phyloP scores from a whole-genome alignment of 2,797 vertebrate genomes.

The Synaphobranchus kaupii region DNA sequence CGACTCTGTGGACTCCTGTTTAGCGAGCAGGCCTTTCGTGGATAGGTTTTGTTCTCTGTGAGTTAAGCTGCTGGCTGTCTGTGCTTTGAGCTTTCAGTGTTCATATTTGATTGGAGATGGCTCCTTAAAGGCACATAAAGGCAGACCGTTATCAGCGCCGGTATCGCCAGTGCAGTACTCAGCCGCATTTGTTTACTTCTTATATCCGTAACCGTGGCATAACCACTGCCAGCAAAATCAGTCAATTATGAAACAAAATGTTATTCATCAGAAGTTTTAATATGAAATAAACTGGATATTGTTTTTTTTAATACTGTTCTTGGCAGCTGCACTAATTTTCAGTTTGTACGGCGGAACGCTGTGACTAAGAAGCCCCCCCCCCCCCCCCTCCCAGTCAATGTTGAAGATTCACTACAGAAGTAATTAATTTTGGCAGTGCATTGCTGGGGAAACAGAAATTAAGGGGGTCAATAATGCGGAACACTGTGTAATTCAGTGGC shows the following conservation, averaged over 20 bases:
- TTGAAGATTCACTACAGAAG: neutral
- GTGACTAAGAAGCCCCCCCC: neutral
- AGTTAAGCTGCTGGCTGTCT: neutral
- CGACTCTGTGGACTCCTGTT: neutral
- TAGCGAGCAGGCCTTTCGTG: neutral
- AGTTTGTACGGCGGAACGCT: neutral
- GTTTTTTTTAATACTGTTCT: neutral
- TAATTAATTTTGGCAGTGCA: neutral
- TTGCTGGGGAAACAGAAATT: neutral
- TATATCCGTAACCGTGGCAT: too few species aligned
- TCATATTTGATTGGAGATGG: neutral
- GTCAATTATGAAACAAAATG: neutral
- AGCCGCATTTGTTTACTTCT: neutral
- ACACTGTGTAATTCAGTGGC: neutral
- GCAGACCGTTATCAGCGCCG: neutral
- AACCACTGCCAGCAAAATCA: neutral
- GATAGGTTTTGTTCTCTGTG: neutral
- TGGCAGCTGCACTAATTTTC: neutral
- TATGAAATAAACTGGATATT: neutral
- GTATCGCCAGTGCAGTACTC: neutral
- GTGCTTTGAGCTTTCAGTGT: neutral
- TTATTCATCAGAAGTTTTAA: neutral
- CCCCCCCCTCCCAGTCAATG: neutral
- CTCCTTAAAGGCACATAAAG: neutral
- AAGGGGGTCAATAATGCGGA: neutral